Evolutionary conservation across 2,888 invertebrate species (phyloP).

Genomic region (Drosophila leonis): DNA sequence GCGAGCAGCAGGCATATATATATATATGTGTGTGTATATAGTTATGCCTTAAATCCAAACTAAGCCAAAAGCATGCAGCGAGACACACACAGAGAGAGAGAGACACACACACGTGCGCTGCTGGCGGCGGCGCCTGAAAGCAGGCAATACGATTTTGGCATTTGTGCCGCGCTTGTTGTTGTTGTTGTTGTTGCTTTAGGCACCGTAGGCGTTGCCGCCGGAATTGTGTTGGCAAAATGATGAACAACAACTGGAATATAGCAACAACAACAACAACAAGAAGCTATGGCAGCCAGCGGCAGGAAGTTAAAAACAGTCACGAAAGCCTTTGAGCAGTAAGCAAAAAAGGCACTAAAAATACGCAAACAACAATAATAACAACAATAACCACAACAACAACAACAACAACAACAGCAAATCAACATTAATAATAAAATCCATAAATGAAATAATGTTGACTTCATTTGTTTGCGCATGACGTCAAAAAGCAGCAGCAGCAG

Average conservation of each 20-base stretch:
- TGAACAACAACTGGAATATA: conserved; percentile 65
- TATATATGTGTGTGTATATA: background rate
- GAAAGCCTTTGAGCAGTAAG: conserved; percentile 44
- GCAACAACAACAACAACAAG: conserved; percentile 42
- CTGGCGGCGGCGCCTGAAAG: conserved; percentile 64
- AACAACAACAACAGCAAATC: conserved; percentile 48
- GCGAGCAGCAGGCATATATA: conserved; percentile 58
- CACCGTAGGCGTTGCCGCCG: conserved; percentile 75
- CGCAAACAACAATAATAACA: conserved; percentile 36
- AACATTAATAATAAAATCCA: conserved; percentile 80
- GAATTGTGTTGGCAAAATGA: conserved; percentile 77
- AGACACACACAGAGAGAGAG: conserved; percentile 28
- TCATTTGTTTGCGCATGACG: conserved; percentile 75
- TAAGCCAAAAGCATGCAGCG: conserved; percentile 57
- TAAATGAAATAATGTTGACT: conserved; percentile 79
- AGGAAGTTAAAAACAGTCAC: conserved; percentile 79
- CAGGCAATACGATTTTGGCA: conserved; percentile 78
- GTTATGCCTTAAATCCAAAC: conserved; percentile 60
- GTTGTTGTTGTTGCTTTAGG: conserved; percentile 28
- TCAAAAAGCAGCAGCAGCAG: conserved; percentile 50
- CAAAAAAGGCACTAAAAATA: conserved; percentile 68
- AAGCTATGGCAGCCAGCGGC: conserved; percentile 29
- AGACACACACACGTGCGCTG: conserved; percentile 22
- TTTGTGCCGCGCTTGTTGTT: conserved; percentile 51
- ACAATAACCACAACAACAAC: conserved; percentile 43